phyloP scores from a whole-genome alignment of 2,888 invertebrate species.

The Tyria jacobaeae region DNA sequence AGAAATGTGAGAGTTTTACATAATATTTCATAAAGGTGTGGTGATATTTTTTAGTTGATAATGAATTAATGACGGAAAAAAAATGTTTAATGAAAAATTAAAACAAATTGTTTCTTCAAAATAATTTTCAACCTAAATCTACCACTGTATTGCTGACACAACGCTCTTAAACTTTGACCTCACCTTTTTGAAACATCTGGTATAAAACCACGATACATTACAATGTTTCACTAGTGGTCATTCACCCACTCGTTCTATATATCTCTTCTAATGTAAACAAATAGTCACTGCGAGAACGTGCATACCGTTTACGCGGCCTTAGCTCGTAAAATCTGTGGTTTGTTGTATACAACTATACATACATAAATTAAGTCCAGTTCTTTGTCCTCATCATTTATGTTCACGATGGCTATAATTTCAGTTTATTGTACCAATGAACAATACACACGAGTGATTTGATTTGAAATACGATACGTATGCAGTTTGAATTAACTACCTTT shows the following conservation, averaged over 20 bases:
- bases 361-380: conserved; percentile 14
- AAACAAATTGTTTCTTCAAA: too few relatives aligned
- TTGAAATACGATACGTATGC: neutral
- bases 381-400: conserved; percentile 13
- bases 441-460: neutral
- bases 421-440: conserved; percentile 11
- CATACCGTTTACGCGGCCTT: conserved; percentile 13
- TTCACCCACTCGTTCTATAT: neutral
- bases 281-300: neutral
- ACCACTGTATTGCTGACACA: too few relatives aligned
- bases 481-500: neutral
- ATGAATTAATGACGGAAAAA: too few relatives aligned
- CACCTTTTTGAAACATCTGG: too few relatives aligned
- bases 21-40: too few relatives aligned
- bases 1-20: too few relatives aligned
- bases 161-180: too few relatives aligned
- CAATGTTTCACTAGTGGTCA: conserved; percentile 2
- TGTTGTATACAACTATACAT: conserved; percentile 5
- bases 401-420: conserved; percentile 2
- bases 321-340: conserved; percentile 14
- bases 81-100: too few relatives aligned
- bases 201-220: neutral
- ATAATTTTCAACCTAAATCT: too few relatives aligned
- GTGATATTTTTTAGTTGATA: too few relatives aligned
- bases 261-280: conserved; percentile 4